Conservation (phyloP, 1,140 invertebrate species). For the Drosophila kepulauana region DNA sequence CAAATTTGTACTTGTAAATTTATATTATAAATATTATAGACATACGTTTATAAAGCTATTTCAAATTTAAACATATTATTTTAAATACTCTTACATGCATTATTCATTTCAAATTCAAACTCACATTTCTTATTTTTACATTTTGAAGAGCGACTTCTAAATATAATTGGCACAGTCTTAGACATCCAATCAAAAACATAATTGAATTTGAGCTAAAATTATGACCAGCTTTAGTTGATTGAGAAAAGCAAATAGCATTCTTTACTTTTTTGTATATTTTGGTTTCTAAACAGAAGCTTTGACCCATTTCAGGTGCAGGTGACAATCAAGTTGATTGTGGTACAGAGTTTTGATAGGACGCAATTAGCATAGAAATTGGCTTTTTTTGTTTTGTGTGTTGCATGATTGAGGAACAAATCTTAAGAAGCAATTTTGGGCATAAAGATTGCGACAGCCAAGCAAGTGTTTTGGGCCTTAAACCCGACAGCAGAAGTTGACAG, state of each 20-base stretch:
- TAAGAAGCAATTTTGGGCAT: conserved; percentile 12
- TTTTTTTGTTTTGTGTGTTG: conserved; percentile 32
- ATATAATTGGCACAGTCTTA: not conserved
- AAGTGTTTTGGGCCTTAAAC: not conserved
- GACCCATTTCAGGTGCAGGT: conserved; percentile 34
- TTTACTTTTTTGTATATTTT: not conserved
- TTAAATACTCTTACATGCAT: no score
- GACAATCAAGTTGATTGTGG: conserved; percentile 47
- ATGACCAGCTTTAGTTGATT: not conserved
- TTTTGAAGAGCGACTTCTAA: not conserved
- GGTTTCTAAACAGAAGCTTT: conserved; percentile 3
- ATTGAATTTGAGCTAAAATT: conserved; percentile 5
- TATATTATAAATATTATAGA: no score
- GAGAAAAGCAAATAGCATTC: not conserved
- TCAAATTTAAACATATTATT: no score
- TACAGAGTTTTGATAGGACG: conserved; percentile 25
- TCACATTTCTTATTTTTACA: not conserved
- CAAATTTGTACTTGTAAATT: no score
- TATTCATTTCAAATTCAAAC: not conserved
- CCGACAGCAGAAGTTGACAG: conserved; percentile 40
- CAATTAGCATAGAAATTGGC: conserved; percentile 82
- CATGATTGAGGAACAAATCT: conserved; percentile 62
- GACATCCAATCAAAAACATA: conserved; percentile 9
- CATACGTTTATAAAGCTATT: no score
- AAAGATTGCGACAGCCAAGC: not conserved